Conservation (phyloP, 2,113 vertebrate genomes). For the Phaethon lepturus region DNA sequence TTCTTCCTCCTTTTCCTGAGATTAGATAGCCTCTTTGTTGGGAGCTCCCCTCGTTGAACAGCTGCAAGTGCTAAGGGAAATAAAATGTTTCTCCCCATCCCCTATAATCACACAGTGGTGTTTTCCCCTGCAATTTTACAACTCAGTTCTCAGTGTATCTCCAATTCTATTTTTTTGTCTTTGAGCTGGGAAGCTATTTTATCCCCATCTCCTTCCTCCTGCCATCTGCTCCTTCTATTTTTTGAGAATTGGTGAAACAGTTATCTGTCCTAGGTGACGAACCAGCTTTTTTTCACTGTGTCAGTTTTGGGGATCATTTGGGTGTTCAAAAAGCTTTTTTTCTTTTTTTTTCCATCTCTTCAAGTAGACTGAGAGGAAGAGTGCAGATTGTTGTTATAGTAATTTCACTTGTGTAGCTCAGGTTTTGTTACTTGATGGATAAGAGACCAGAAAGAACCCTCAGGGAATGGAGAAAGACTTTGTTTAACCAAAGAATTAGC, state of each 20-base stretch:
- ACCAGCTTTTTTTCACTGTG: not conserved
- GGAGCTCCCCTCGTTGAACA: not conserved
- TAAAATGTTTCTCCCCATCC: not conserved
- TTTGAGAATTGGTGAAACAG: not conserved
- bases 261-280: not conserved
- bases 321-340: not conserved
- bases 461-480: not conserved
- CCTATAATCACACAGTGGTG: not conserved
- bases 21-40: not conserved
- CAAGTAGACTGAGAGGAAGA: not conserved
- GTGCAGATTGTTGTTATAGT: not conserved
- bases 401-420: not conserved
- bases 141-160: not conserved
- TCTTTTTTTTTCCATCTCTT: not conserved
- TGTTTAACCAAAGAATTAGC: not conserved
- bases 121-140: not conserved
- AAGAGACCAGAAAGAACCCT: not conserved
- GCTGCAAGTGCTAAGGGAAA: not conserved
- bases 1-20: not conserved
- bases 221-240: constrained; percentile 43
- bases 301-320: not conserved
- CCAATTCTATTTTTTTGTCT: not conserved
- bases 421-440: not conserved
- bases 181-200: constrained; percentile 32
- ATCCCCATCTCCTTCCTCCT: not conserved